Conservation (phyloP, 1,140 invertebrate species). For the Tetraneura akinire region DNA sequence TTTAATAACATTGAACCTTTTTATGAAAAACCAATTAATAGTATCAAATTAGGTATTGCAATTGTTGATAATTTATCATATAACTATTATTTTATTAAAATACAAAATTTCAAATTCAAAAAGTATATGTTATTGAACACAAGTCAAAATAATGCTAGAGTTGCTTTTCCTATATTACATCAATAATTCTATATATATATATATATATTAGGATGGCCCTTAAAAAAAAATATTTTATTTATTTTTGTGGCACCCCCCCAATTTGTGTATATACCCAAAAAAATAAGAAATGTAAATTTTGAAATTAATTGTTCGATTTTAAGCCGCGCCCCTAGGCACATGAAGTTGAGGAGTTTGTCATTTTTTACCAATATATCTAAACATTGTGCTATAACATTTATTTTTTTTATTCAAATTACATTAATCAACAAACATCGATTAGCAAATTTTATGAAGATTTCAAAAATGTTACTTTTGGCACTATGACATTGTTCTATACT, state of each 20-base stretch:
- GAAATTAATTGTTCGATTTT: neutral
- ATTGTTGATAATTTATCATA: too few species aligned
- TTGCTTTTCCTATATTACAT: too few species aligned
- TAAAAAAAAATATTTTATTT: too few species aligned
- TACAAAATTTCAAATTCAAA: too few species aligned
- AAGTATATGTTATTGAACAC: too few species aligned
- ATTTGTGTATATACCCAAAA: neutral
- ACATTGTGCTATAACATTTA: neutral
- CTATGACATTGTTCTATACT: neutral
- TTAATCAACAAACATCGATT: neutral
- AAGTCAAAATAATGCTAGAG: too few species aligned
- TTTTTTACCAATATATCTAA: neutral
- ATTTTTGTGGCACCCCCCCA: neutral
- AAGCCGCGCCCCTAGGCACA: neutral
- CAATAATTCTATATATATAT: too few species aligned
- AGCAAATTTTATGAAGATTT: neutral
- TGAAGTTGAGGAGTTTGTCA: neutral
- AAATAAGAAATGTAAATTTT: neutral
- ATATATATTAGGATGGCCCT: too few species aligned
- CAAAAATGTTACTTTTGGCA: conserved; percentile 1
- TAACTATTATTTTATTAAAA: too few species aligned
- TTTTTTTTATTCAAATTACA: neutral
- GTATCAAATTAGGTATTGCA: too few species aligned
- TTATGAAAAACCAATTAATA: too few species aligned
- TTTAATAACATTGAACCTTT: too few species aligned